phyloP scores from a whole-genome alignment of 2,797 vertebrate genomes.

The Columba guinea region DNA sequence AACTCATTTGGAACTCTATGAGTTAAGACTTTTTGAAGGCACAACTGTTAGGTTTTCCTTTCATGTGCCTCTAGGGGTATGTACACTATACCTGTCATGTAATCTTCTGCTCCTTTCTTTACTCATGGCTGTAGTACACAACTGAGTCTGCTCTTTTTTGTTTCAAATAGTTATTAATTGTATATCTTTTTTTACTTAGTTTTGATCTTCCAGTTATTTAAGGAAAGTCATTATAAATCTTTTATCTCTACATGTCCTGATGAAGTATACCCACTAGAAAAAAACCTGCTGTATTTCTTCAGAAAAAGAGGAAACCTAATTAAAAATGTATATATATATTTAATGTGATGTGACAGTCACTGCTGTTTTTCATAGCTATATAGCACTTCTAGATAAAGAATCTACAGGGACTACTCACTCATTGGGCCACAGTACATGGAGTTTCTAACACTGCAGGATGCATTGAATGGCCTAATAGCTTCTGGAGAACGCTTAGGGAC shows the following conservation, averaged over 20 bases:
- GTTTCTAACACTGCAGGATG: slow-evolving; percentile 18
- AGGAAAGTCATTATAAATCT: neutral
- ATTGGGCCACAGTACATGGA: neutral
- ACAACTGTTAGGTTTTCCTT: neutral
- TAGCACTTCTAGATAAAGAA: neutral
- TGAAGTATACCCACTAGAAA: neutral
- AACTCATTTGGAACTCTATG: slow-evolving; percentile 33
- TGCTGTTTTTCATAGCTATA: neutral
- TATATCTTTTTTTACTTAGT: neutral
- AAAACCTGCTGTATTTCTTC: neutral
- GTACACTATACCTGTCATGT: neutral
- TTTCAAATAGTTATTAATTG: neutral
- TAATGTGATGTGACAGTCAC: neutral
- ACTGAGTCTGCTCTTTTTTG: neutral
- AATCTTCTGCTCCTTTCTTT: neutral
- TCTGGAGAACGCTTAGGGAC: slow-evolving; percentile 11
- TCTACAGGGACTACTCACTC: neutral
- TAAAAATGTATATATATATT: neutral
- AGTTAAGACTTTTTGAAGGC: slow-evolving; percentile 48
- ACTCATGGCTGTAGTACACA: neutral
- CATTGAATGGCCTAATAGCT: slow-evolving; percentile 25
- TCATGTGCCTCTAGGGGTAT: neutral
- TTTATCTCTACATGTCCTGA: neutral
- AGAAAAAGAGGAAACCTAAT: neutral
- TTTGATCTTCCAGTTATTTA: neutral